These are phyloP conservation scores for Apamea crenata DNA, from an alignment of 2,888 invertebrate genomes.

Conservation along the genomic window DNA sequence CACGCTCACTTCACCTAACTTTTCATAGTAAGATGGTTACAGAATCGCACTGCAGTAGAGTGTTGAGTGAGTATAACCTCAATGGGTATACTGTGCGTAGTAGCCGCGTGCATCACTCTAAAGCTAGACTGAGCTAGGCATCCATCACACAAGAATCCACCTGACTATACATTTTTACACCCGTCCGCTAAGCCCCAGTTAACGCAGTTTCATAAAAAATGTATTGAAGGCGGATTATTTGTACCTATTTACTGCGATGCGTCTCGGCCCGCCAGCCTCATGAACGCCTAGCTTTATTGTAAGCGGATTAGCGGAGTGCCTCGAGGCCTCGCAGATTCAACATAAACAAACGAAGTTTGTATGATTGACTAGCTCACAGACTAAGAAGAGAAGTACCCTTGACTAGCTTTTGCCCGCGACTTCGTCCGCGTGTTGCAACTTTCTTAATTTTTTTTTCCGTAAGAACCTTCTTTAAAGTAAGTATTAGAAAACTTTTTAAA, in stretches of 20 bases:
- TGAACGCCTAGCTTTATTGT: background rate
- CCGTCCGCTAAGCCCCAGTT: background rate
- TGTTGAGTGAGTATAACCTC: background rate
- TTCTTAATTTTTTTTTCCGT: no score
- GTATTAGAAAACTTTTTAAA: no score
- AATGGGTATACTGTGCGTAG: background rate
- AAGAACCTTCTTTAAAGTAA: no score
- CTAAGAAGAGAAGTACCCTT: no score
- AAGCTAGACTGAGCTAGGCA: background rate
- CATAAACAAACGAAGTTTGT: background rate
- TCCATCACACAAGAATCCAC: background rate
- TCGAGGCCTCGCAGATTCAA: background rate
- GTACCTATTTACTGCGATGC: background rate
- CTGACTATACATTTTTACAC: background rate
- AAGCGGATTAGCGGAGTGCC: background rate
- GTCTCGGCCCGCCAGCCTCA: no score
- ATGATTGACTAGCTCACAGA: no score
- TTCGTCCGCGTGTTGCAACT: no score
- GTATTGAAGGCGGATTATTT: background rate
- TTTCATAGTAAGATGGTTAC: no score
- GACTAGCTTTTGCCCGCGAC: no score
- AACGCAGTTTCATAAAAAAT: background rate
- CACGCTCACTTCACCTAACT: no score
- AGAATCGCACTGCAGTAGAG: no score
- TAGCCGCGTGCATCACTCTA: background rate